Conservation (phyloP, 2,888 invertebrate genomes). For the Polydrusus cervinus region DNA sequence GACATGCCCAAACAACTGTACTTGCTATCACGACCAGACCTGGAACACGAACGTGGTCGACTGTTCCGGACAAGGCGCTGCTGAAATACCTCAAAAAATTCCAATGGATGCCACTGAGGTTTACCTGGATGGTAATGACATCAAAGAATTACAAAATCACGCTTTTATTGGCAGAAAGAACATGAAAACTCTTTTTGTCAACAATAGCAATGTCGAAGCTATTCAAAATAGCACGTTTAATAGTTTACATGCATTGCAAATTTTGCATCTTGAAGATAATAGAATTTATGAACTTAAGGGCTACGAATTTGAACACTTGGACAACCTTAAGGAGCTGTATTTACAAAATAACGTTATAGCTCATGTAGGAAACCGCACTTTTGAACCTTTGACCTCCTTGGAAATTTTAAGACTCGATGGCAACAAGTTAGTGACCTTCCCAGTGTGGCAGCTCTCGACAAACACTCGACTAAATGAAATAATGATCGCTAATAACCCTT, state of each 20-base stretch:
- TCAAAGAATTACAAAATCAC: constrained; percentile 88
- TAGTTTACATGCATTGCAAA: constrained; percentile 85
- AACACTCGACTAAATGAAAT: constrained; percentile 83
- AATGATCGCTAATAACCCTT: constrained; percentile 87
- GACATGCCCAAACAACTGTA: constrained; percentile 95
- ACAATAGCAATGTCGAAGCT: constrained; percentile 87
- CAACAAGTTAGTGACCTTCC: constrained; percentile 86
- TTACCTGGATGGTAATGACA: constrained; percentile 92
- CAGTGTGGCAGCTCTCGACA: constrained; percentile 83
- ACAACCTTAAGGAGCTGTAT: constrained; percentile 86
- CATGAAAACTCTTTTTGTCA: constrained; percentile 89
- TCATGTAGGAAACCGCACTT: constrained; percentile 86
- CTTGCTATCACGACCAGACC: constrained; percentile 94
- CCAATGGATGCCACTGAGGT: constrained; percentile 97
- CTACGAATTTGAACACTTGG: constrained; percentile 88
- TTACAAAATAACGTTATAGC: constrained; percentile 89
- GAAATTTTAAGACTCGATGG: constrained; percentile 88
- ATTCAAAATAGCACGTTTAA: constrained; percentile 94
- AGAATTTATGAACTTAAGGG: constrained; percentile 85
- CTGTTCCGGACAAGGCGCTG: constrained; percentile 86
- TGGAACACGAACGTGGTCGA: constrained; percentile 96
- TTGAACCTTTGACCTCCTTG: constrained; percentile 84
- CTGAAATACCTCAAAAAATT: constrained; percentile 87
- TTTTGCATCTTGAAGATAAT: constrained; percentile 90
- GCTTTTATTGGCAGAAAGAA: constrained; percentile 93